Evolutionary conservation across 2,797 vertebrate species (phyloP), one percentile per base, ranked within the genome.

Genomic region (Triplophysa yarkandensis): DNA sequence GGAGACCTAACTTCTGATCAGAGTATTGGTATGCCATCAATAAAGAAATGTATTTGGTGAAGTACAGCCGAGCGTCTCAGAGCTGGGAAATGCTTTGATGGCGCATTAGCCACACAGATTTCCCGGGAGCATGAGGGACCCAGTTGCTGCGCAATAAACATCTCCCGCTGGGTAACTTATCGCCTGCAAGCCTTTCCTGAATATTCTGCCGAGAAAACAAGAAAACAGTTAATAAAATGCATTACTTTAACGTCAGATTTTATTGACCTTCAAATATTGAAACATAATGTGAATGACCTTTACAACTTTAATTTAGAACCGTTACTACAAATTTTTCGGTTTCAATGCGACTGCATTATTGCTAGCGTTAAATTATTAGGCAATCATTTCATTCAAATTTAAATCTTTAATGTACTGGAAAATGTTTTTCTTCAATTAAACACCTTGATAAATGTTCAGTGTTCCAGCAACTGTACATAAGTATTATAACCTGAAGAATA

Each of bases 131-230:
- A 62, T 17, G 28, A 68, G 63, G 50, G 39, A 68, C 68, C 27
- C 5, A 8, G 72, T 72, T 34, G 16, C 76, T 68, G 43, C 8
- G 50, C 50, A 43, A 60, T 79, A 81, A 79, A 73, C 36, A 19
- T 66, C 69, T 74, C 80, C 77, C 16, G 65, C 73, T 79, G 77
- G 50, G 65, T 54, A 67, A 65, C 77, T 81, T 69, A 57, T 65
- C 36, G 73, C 46, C 65, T 64, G 28, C 36, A 21, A 50, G 43
- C 4, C 57, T 64, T 46, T 68, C 52, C 68, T 65, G 52, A 41
- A 46, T 27, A 16, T 55, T 67, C 48, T 32, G 46, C 52, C 52
- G 60, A 57, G 28, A 74, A 64, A 25, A 25, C 71, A 60, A 71
- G 60, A 65, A 58, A 74, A 62, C 70, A 52, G 25, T 71, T 71